These are phyloP conservation scores for Triops cancriformis DNA, from an alignment of 1,140 invertebrate genomes.

Conservation along the genomic window DNA sequence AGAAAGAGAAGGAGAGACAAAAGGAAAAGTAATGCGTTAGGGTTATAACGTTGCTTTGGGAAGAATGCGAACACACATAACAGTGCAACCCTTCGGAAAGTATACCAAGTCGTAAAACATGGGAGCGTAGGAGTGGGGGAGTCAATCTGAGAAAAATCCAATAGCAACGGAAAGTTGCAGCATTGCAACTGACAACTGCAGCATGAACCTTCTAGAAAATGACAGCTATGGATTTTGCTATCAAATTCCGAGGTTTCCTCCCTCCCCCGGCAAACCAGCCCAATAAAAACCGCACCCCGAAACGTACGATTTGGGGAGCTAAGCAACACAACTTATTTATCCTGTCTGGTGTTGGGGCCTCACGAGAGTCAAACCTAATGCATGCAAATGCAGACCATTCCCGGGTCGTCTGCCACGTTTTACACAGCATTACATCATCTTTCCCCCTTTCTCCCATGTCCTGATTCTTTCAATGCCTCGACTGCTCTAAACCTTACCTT, in stretches of 20 bases:
- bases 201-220: neutral
- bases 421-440: neutral
- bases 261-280: neutral
- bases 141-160: neutral
- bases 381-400: neutral
- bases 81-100: neutral
- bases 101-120: neutral
- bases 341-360: neutral
- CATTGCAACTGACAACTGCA: slow-evolving; percentile 9
- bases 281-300: neutral
- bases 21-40: neutral
- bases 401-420: neutral
- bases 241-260: neutral
- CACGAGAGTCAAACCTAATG: neutral
- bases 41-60: neutral
- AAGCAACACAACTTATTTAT: neutral
- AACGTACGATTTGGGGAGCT: neutral
- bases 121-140: neutral
- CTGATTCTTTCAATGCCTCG: neutral
- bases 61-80: neutral
- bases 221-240: slow-evolving; percentile 6
- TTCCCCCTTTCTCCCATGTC: neutral
- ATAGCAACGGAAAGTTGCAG: neutral
- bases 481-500: neutral
- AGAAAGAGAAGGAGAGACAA: neutral